phyloP scores from a whole-genome alignment of 2,113 vertebrate species.

The Oreochromis tanganicae region DNA sequence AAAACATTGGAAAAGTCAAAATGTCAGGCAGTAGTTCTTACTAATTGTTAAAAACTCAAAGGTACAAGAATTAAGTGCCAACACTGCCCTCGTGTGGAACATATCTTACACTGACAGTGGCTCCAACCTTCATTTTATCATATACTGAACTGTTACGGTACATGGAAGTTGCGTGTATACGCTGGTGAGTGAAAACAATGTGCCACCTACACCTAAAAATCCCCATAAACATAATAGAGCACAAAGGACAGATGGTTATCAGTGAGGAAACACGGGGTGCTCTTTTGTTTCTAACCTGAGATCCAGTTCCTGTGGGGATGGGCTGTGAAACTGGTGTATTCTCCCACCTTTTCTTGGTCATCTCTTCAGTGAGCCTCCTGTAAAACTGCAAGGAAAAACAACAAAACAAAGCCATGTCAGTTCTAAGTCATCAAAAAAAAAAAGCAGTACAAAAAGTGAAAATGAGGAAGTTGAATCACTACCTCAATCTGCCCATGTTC shows the following conservation, averaged over 20 bases:
- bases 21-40: neutral
- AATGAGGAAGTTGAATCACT: neutral
- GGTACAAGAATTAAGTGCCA: neutral
- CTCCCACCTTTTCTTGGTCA: conserved; percentile 92
- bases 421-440: neutral
- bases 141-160: neutral
- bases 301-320: conserved; percentile 71
- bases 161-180: neutral
- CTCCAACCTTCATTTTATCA: neutral
- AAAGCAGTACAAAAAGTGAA: neutral
- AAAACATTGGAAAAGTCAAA: neutral
- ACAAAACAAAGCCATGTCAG: neutral
- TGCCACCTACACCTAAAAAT: neutral
- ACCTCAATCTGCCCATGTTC: conserved; percentile 98
- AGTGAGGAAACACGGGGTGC: neutral
- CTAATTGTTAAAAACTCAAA: neutral
- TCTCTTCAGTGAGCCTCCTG: conserved; percentile 89
- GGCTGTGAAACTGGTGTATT: conserved; percentile 79
- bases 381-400: conserved; percentile 77
- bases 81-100: conserved; percentile 49
- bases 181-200: neutral
- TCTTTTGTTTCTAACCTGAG: conserved; percentile 70
- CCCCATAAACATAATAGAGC: neutral
- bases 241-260: neutral
- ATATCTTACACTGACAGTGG: neutral